Conservation (phyloP, 1,140 invertebrate genomes). For the Bicyclus anynana region DNA sequence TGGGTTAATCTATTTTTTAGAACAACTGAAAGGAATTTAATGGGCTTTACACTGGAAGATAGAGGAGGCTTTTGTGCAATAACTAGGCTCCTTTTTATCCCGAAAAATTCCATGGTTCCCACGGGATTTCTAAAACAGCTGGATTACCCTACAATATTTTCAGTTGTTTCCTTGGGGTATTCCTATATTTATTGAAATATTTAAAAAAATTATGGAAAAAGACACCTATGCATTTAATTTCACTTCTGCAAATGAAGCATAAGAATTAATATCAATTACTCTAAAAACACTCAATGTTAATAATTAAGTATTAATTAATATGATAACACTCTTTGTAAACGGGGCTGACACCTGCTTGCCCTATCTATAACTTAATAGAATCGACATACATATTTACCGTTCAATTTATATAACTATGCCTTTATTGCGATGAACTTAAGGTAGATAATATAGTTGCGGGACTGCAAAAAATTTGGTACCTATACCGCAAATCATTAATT, state of each 20-base stretch:
- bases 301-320: conserved; percentile 30
- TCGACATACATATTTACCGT: not conserved
- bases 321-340: conserved; percentile 28
- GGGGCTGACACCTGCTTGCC: conserved; percentile 36
- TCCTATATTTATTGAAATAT: conserved; percentile 13
- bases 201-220: conserved; percentile 16
- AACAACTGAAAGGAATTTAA: no score
- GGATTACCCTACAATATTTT: no score
- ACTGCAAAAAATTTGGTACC: not conserved
- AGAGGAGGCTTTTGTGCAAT: no score
- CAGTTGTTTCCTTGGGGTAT: no score
- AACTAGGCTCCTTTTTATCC: no score
- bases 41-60: no score
- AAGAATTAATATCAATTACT: conserved; percentile 30
- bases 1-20: no score
- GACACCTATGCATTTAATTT: conserved; percentile 8
- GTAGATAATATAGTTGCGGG: not conserved
- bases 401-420: not conserved
- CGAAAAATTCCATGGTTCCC: no score
- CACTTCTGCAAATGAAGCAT: conserved; percentile 17
- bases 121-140: no score
- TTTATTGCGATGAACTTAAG: not conserved
- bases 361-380: conserved; percentile 15
- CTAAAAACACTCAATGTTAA: conserved; percentile 28
- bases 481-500: not conserved